Percentiles rank a stretch among this genome's conserved stretches.
phyloP scores from a whole-genome alignment of 2,113 vertebrate genomes.

The Ardeotis arabs region DNA sequence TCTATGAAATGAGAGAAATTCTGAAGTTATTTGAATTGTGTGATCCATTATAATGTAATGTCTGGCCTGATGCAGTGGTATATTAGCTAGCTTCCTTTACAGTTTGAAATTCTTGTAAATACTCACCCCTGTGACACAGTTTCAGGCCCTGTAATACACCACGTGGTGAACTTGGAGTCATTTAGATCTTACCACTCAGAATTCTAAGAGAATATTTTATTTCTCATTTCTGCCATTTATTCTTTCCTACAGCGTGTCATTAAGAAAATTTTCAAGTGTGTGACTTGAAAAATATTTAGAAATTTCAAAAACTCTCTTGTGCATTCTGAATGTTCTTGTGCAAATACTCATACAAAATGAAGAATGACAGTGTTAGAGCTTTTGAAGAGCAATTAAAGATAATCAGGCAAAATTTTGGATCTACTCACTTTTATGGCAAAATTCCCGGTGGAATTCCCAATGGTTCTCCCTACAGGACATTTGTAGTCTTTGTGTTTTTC shows the following conservation, averaged over 20 bases:
- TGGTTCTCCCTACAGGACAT: neutral
- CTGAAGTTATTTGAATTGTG: conserved; percentile 36
- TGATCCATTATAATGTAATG: conserved; percentile 1
- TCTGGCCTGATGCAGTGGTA: neutral
- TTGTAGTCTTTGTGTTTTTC: neutral
- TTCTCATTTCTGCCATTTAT: neutral
- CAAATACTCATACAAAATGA: conserved; percentile 8
- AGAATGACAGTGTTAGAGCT: neutral
- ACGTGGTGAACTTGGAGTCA: neutral
- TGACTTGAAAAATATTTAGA: neutral
- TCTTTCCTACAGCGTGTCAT: neutral
- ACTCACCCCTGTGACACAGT: neutral
- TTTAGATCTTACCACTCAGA: neutral
- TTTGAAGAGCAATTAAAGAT: conserved; percentile 23
- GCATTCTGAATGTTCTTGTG: neutral
- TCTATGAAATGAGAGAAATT: conserved; percentile 61
- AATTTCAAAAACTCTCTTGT: neutral
- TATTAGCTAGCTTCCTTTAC: neutral
- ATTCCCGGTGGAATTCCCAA: neutral
- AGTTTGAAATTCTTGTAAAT: conserved; percentile 35
- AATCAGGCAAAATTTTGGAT: neutral
- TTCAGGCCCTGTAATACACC: neutral
- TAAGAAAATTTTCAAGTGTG: neutral
- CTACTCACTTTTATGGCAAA: neutral
- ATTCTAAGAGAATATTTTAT: neutral